Evolutionary conservation across 2,113 vertebrate species (phyloP).

Genomic region (Neotoma lepida): DNA sequence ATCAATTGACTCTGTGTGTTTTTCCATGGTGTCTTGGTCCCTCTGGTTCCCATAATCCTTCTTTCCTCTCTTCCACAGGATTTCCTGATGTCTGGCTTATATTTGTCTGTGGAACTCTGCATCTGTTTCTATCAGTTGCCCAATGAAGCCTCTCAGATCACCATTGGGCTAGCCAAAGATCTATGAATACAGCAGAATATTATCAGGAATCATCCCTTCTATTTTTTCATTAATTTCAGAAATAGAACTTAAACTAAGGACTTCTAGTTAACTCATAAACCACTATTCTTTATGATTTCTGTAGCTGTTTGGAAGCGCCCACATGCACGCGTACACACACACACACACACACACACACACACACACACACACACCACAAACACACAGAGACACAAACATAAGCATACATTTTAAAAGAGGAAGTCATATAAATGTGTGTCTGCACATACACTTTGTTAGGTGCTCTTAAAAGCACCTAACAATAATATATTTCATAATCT

Average conservation of each 20-base stretch:
- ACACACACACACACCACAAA: neutral
- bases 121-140: neutral
- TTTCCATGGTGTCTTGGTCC: neutral
- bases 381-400: neutral
- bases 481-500: neutral
- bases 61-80: neutral
- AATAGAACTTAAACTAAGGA: neutral
- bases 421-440: neutral
- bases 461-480: neutral
- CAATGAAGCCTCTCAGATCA: neutral
- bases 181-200: neutral
- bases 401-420: neutral
- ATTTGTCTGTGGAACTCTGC: neutral
- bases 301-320: neutral
- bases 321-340: too few species aligned
- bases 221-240: slow-evolving; percentile 15
- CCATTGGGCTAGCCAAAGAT: neutral
- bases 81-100: neutral
- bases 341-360: neutral
- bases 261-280: neutral
- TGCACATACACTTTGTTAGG: neutral
- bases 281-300: neutral
- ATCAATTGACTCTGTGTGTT: neutral
- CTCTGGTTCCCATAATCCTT: neutral
- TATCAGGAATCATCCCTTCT: neutral